Percentiles rank a stretch among this genome's conserved stretches.
phyloP scores from a whole-genome alignment of 2,888 invertebrate genomes.

The Caenorhabditis afra region DNA sequence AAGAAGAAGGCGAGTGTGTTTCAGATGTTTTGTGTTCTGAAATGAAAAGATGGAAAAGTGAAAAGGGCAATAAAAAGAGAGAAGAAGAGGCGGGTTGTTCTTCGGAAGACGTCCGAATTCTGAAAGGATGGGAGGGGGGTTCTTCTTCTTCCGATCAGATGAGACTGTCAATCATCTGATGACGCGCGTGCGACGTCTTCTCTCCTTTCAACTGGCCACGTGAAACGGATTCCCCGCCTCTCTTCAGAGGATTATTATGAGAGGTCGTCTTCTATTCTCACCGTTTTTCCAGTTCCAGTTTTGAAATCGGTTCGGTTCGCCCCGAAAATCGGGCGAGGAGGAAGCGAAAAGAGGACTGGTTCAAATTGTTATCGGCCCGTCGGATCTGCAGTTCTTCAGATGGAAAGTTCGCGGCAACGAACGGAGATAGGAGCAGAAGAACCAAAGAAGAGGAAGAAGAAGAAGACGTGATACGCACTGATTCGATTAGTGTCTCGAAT shows the following conservation, averaged over 20 bases:
- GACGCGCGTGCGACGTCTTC: neutral
- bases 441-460: no score
- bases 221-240: slow-evolving; percentile 2
- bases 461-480: slow-evolving; percentile 3
- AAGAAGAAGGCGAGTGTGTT: neutral
- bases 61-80: neutral
- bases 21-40: slow-evolving; percentile 2
- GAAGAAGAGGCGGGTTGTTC: neutral
- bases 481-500: slow-evolving; percentile 4
- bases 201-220: neutral
- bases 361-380: neutral
- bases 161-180: no score
- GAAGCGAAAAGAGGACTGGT: neutral
- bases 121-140: no score
- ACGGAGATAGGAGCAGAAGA: neutral
- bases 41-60: neutral
- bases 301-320: neutral
- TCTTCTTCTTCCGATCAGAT: no score
- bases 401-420: neutral
- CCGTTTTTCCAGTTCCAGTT: neutral
- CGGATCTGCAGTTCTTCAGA: neutral
- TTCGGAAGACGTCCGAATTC: neutral
- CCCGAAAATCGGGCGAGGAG: neutral
- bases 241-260: no score
- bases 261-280: neutral